phyloP scores from a whole-genome alignment of 2,113 vertebrate species.

The Gavia stellata region DNA sequence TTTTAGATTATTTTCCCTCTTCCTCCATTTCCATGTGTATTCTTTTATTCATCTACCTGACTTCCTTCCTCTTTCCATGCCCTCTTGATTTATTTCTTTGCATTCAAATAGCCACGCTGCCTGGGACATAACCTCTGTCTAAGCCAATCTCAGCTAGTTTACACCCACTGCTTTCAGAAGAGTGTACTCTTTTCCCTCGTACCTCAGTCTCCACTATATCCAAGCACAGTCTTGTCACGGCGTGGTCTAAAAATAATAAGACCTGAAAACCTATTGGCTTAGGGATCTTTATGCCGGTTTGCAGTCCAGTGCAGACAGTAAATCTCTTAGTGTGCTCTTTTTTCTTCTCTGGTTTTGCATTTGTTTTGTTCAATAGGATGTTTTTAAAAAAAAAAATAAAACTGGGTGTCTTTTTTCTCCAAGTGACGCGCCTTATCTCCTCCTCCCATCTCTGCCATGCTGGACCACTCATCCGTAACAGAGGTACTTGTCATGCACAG shows the following conservation, averaged over 20 bases:
- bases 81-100: neutral
- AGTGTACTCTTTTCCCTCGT: neutral
- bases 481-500: neutral
- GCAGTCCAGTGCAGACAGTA: neutral
- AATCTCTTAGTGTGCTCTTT: neutral
- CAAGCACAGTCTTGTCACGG: neutral
- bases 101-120: neutral
- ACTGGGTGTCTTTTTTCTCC: neutral
- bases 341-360: neutral
- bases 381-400: neutral
- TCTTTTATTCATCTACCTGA: neutral
- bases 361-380: neutral
- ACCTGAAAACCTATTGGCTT: neutral
- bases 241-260: neutral
- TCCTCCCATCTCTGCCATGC: neutral
- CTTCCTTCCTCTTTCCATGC: neutral
- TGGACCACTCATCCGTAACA: neutral
- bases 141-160: neutral
- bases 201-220: neutral
- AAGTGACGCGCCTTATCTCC: neutral
- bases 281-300: neutral
- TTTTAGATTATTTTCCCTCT: neutral
- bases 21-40: neutral
- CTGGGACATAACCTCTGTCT: neutral
- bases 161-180: neutral